These are phyloP conservation scores for Thalassarche chlororhynchos DNA, from an alignment of 2,113 vertebrate species.

Conservation along the genomic window DNA sequence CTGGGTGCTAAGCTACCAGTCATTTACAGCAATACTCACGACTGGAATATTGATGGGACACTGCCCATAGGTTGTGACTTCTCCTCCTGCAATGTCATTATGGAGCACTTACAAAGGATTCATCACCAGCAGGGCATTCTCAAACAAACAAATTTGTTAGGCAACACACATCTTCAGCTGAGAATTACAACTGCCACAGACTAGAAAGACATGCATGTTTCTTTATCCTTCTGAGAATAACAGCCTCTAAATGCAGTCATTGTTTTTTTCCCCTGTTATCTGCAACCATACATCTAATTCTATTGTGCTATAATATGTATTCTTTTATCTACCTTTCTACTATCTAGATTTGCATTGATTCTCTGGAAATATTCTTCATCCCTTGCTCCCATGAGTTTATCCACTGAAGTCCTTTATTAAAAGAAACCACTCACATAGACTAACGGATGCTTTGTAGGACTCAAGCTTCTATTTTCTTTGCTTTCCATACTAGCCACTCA, in stretches of 20 bases:
- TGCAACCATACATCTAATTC: background rate
- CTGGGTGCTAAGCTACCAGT: background rate
- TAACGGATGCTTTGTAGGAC: background rate
- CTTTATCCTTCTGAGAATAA: background rate
- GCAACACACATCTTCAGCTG: background rate
- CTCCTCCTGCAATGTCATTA: background rate
- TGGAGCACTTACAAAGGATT: background rate
- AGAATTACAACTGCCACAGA: background rate
- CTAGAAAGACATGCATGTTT: background rate
- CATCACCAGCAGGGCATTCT: background rate
- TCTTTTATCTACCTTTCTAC: background rate
- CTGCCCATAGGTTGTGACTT: background rate
- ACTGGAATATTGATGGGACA: background rate
- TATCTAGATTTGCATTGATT: background rate
- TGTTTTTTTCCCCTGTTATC: background rate
- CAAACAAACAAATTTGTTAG: background rate
- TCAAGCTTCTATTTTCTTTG: background rate
- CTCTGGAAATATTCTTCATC: background rate
- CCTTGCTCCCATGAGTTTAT: background rate
- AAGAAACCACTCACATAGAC: background rate
- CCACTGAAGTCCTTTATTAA: background rate
- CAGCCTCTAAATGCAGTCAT: background rate
- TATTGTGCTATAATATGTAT: background rate
- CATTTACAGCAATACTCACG: background rate
- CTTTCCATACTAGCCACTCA: background rate